Evolutionary conservation across 2,888 invertebrate species (phyloP).

Genomic region (Diadegma fenestrale): DNA sequence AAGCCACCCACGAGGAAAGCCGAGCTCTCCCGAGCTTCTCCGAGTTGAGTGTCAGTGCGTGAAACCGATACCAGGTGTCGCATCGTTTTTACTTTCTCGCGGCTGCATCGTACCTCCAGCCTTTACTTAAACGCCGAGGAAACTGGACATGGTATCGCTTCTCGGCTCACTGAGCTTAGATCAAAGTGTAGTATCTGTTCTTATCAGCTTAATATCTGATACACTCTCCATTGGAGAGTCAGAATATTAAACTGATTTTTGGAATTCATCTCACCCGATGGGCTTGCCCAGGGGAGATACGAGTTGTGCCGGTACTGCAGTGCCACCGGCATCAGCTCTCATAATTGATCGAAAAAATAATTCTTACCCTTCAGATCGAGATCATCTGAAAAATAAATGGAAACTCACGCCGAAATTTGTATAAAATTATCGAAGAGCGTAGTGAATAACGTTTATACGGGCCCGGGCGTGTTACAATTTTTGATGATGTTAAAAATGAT

Average conservation of each 20-base stretch:
- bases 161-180: slow-evolving; percentile 28
- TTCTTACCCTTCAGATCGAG: too few relatives aligned
- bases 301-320: slow-evolving; percentile 40
- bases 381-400: too few relatives aligned
- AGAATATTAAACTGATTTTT: slow-evolving; percentile 60
- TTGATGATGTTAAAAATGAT: too few relatives aligned
- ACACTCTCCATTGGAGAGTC: slow-evolving; percentile 50
- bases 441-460: too few relatives aligned
- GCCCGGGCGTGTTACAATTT: too few relatives aligned
- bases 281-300: slow-evolving; percentile 21
- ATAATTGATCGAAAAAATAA: neutral
- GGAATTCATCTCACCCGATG: neutral
- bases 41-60: neutral
- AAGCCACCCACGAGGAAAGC: neutral
- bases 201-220: slow-evolving; percentile 63
- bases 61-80: neutral
- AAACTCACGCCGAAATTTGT: too few relatives aligned
- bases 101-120: too few relatives aligned
- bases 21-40: neutral
- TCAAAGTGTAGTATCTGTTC: slow-evolving; percentile 57
- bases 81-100: slow-evolving; percentile 1
- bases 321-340: slow-evolving; percentile 33
- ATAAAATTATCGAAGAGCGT: too few relatives aligned
- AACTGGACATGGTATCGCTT: neutral
- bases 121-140: neutral